These are phyloP conservation scores for Hydractinia echinata DNA, from an alignment of 30 jellyfish, hydroid and myxozoan genomes.

Conservation along the genomic window DNA sequence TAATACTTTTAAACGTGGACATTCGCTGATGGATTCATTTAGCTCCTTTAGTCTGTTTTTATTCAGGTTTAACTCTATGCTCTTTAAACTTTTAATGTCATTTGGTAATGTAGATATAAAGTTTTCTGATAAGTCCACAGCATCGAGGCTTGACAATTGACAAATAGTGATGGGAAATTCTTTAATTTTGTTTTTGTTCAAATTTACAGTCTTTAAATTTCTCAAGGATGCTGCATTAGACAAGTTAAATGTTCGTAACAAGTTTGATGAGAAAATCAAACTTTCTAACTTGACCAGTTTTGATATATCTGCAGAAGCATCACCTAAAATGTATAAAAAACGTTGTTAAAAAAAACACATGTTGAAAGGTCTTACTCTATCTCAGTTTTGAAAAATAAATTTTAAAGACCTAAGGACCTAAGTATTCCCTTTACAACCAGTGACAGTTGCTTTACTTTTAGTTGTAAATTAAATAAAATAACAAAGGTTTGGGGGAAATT, in stretches of 20 bases:
- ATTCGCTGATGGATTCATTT: constrained; percentile 41
- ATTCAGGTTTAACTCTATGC: constrained; percentile 80
- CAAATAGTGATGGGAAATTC: constrained; percentile 64
- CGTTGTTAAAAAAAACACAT: background rate
- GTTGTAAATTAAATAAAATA: too few relatives aligned
- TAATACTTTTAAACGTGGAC: constrained; percentile 79
- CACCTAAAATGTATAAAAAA: constrained; percentile 40
- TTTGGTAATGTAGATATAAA: constrained; percentile 57
- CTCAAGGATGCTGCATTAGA: constrained; percentile 45
- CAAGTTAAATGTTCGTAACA: constrained; percentile 32
- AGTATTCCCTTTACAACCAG: too few relatives aligned
- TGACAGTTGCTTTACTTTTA: too few relatives aligned
- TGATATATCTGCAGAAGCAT: constrained; percentile 41
- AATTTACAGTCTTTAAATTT: constrained; percentile 61
- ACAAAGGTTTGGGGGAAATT: too few relatives aligned
- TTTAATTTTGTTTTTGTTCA: constrained; percentile 48
- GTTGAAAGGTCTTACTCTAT: background rate
- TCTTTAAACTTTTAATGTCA: constrained; percentile 41
- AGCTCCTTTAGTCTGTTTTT: constrained; percentile 54
- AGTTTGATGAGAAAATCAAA: constrained; percentile 50
- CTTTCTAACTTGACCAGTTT: constrained; percentile 76
- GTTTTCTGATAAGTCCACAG: constrained; percentile 66
- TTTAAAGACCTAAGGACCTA: too few relatives aligned
- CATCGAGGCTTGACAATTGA: constrained; percentile 77
- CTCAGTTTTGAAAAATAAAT: background rate